Conservation (phyloP, 2,113 vertebrate species). For the Fulica atra region DNA sequence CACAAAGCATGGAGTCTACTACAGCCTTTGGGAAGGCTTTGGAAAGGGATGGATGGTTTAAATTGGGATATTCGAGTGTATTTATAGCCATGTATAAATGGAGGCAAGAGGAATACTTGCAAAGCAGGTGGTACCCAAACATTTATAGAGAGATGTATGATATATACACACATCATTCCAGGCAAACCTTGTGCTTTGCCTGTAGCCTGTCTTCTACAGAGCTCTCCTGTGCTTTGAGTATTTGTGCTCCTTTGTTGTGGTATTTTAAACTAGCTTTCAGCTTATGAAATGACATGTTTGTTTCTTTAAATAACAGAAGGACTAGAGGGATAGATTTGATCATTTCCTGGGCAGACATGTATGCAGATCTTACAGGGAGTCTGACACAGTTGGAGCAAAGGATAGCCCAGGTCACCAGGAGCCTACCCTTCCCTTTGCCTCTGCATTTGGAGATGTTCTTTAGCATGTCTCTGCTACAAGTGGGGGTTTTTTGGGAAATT, state of each 20-base stretch:
- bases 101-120: background rate
- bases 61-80: background rate
- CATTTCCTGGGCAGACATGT: background rate
- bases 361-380: background rate
- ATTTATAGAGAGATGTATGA: background rate
- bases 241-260: conserved; percentile 3
- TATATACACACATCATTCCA: background rate
- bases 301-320: background rate
- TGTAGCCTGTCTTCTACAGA: background rate
- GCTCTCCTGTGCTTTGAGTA: background rate
- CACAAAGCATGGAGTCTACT: background rate
- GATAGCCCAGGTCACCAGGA: background rate
- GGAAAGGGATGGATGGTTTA: background rate
- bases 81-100: conserved; percentile 18
- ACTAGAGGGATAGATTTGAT: background rate
- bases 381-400: background rate
- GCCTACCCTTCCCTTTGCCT: background rate
- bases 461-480: background rate
- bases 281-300: background rate
- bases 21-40: background rate
- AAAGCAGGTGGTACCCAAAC: background rate
- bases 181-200: conserved; percentile 1
- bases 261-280: background rate
- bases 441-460: background rate
- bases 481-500: background rate